A percentile compares a stretch with the other conserved stretches of the same genome.
Evolutionary conservation across 2,113 vertebrate genomes (phyloP).

Genomic region (Alexandromys fortis): DNA sequence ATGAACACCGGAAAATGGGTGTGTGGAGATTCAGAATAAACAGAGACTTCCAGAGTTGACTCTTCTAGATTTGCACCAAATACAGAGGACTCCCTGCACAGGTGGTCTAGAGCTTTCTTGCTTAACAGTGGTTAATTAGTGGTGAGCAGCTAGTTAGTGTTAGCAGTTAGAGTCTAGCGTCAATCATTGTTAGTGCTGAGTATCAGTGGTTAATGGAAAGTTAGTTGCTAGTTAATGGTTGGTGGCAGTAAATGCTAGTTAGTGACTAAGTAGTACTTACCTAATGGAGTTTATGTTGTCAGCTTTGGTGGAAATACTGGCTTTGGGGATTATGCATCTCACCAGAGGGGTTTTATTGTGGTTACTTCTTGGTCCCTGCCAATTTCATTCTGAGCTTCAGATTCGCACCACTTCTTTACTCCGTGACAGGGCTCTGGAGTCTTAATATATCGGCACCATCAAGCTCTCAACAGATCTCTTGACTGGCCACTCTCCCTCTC

Average conservation of each 20-base stretch:
- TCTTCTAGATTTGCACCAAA: neutral
- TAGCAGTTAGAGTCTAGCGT: neutral
- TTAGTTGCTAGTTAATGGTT: neutral
- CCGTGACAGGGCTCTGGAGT: neutral
- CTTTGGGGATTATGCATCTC: neutral
- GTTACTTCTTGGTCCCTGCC: neutral
- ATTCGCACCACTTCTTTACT: neutral
- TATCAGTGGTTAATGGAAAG: neutral
- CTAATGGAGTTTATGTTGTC: neutral
- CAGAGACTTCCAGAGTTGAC: neutral
- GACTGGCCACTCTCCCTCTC: neutral
- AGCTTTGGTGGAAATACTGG: neutral
- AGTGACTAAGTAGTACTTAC: neutral
- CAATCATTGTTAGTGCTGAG: neutral
- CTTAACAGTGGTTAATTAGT: neutral
- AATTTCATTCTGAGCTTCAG: neutral
- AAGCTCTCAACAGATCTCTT: neutral
- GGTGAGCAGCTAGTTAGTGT: neutral
- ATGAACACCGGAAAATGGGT: neutral
- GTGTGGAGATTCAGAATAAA: neutral
- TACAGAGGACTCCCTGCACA: neutral
- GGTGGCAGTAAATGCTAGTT: neutral
- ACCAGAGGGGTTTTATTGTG: neutral
- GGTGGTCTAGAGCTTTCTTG: neutral
- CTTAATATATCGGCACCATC: neutral